Evolutionary conservation across 1,140 invertebrate genomes (phyloP), one percentile per base, ranked within the genome.

Genomic region (Frieseomelitta varia): DNA sequence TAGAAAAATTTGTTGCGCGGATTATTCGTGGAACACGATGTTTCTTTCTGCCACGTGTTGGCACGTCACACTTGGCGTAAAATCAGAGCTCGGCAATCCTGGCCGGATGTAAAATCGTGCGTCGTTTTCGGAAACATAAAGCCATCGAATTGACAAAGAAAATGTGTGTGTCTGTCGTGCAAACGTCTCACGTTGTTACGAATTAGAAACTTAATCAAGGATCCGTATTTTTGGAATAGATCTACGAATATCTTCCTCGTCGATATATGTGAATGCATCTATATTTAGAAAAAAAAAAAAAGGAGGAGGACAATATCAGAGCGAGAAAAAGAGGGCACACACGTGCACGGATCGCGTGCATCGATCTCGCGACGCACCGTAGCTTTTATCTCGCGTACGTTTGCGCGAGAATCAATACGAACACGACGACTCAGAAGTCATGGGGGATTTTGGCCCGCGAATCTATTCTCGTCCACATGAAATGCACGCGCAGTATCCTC

Each of bases 401-500:
- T 39, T 47, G 69, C 55, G 21, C 53, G 39, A 69, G 30, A 72
- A 69, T 72, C 30, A 65, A 90, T 58, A 76, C 74, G 85, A 90
- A 84, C 80, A 89, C 68, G 77, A 90, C 61, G 75, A 88, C 88
- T 73, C 84, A 88, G 88, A 94, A 93, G 86, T 94, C 94, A 94
- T 94, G 93, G 93, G 93, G 93, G 92, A 93, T 93, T 94, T 93
- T 92, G 84, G 88, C 81, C 86, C 85, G 87, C 84, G 74, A 88
- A 78, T 93, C 93, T 94, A 94, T 94, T 94, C 93, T 93, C 79
- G 92, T 90, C 85, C 67, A 47, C 39, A 55, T 85, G 81, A 93
- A 90, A 92, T 91, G 89, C 91, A 94, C 91, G 92, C 93, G 94
- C 92, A 94, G 93, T 94, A 94, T 94, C 87, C 81, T 87, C 90